These are phyloP conservation scores for Acropora tenuis DNA, from an alignment of 64 coral and sea anemone species.

Conservation along the genomic window DNA sequence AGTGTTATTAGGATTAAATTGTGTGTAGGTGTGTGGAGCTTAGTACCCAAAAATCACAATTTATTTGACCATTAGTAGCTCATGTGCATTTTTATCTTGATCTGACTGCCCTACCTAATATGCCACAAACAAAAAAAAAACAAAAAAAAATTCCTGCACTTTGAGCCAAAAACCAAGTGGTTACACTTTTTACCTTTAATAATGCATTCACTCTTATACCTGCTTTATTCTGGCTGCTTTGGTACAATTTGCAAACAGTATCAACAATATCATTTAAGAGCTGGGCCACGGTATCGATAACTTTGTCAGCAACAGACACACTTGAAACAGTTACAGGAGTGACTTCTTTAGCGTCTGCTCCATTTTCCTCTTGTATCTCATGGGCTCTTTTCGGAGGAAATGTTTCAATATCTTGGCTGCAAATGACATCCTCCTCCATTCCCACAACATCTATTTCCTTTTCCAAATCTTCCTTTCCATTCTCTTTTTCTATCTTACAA, in stretches of 20 bases:
- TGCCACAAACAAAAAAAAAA: too few species aligned
- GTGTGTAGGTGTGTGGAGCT: too few species aligned
- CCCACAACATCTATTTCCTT: slow-evolving; percentile 6
- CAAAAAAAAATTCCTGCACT: too few species aligned
- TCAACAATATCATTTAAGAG: slow-evolving; percentile 1
- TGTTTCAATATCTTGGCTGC: neutral
- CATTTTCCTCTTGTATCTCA: neutral
- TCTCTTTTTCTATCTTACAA: neutral
- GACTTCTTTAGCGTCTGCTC: neutral
- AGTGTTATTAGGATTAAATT: neutral
- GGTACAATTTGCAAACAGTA: neutral
- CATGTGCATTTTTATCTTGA: too few species aligned
- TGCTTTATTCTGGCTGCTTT: neutral
- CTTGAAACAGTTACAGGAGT: neutral
- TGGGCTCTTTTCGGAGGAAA: neutral
- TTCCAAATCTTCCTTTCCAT: neutral
- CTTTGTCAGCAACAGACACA: neutral
- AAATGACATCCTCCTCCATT: neutral
- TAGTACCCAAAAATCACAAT: too few species aligned
- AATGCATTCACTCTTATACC: too few species aligned
- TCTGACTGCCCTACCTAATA: too few species aligned
- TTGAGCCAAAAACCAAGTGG: too few species aligned
- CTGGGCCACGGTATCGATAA: neutral
- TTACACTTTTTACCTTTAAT: too few species aligned
- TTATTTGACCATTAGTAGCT: too few species aligned